phyloP scores from a whole-genome alignment of 1,140 invertebrate species.

The Tetramorium parvispinum region DNA sequence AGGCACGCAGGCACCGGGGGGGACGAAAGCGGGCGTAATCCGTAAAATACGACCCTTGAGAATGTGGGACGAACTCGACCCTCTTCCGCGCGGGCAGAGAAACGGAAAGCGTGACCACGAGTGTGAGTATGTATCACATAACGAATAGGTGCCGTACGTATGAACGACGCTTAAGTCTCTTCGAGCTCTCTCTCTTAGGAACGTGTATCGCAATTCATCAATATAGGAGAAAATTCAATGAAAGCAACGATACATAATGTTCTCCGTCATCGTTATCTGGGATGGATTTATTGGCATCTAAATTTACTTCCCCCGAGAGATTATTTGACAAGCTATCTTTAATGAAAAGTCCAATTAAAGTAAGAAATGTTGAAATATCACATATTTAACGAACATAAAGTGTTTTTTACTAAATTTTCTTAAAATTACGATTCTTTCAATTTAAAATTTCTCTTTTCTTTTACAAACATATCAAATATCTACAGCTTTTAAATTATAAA shows the following conservation, averaged over 20 bases:
- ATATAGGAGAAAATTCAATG: conserved; percentile 34
- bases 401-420: neutral
- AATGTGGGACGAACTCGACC: conserved; percentile 19
- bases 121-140: conserved; percentile 3
- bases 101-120: conserved; percentile 30
- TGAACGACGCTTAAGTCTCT: conserved; percentile 29
- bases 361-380: neutral
- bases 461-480: neutral
- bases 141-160: neutral
- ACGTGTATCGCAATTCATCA: conserved; percentile 23
- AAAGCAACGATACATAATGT: conserved; percentile 14
- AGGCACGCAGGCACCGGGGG: conserved; percentile 7
- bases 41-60: conserved; percentile 24
- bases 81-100: neutral
- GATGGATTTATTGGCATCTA: conserved; percentile 30
- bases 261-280: conserved; percentile 1
- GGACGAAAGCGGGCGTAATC: conserved; percentile 13
- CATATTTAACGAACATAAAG: neutral
- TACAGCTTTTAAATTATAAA: neutral
- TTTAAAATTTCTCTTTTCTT: neutral
- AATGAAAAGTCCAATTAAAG: conserved; percentile 1
- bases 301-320: neutral
- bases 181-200: neutral
- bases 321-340: neutral
- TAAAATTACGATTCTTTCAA: neutral